Conservation (phyloP, 2,113 vertebrate species). For the Cyprinus carpio region DNA sequence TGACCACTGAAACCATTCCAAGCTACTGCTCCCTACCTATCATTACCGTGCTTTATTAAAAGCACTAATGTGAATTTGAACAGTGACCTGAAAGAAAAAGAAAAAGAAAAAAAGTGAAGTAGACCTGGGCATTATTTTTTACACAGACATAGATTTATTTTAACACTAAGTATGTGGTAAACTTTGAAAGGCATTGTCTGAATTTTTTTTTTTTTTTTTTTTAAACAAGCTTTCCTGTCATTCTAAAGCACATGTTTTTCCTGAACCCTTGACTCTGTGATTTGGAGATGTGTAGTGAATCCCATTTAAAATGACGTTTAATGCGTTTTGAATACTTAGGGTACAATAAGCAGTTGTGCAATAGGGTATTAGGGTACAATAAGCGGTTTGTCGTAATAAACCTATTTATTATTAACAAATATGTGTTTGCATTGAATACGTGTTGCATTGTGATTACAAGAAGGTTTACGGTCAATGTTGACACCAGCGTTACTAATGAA, state of each 20-base stretch:
- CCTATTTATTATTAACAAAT: background rate
- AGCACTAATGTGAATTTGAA: background rate
- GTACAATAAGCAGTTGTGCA: constrained; percentile 15
- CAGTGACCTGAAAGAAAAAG: background rate
- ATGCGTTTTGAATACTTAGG: background rate
- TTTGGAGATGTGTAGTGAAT: background rate
- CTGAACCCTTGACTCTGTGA: background rate
- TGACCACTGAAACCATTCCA: constrained; percentile 31
- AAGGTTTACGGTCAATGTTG: constrained; percentile 15
- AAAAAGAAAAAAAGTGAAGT: background rate
- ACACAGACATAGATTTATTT: background rate
- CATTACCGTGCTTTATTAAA: background rate
- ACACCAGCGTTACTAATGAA: constrained; percentile 59
- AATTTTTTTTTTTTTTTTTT: background rate
- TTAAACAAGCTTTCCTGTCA: background rate
- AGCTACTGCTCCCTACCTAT: background rate
- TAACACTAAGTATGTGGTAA: background rate
- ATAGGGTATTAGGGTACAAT: constrained; percentile 6
- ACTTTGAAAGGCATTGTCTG: background rate
- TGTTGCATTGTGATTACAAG: background rate
- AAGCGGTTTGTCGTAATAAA: constrained; percentile 38
- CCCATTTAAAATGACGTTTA: background rate
- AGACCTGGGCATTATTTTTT: constrained; percentile 23
- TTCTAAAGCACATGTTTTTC: background rate
- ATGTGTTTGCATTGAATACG: background rate